Evolutionary conservation across 2,113 vertebrate species (phyloP).

Genomic region (Probosciger aterrimus): DNA sequence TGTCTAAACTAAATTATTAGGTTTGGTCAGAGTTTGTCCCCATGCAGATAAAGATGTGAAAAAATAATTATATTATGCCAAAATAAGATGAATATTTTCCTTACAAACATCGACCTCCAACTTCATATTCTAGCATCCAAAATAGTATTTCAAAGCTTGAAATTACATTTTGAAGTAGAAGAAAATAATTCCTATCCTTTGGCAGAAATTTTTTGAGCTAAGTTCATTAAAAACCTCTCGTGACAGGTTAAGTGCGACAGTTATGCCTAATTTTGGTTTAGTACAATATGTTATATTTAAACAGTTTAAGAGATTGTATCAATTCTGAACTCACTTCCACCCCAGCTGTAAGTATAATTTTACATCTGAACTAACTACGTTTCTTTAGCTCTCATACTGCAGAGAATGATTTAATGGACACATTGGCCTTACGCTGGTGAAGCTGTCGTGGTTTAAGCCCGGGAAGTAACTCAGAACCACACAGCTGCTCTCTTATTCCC

Average conservation of each 20-base stretch:
- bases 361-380: not conserved
- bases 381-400: not conserved
- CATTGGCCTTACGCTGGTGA: not conserved
- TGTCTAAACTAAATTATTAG: not conserved
- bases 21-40: not conserved
- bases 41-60: not conserved
- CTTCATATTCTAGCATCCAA: not conserved
- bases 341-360: not conserved
- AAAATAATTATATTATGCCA: not conserved
- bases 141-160: not conserved
- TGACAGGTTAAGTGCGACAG: conserved; percentile 16
- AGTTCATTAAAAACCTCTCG: conserved; percentile 21
- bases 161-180: not conserved
- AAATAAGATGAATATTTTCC: not conserved
- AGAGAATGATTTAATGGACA: not conserved
- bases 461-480: not conserved
- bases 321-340: not conserved
- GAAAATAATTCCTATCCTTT: not conserved
- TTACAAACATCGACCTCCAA: not conserved
- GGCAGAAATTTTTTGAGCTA: not conserved
- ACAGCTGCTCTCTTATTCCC: not conserved
- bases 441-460: not conserved
- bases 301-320: not conserved
- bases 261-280: conserved; percentile 30
- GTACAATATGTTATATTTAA: conserved; percentile 34